Evolutionary conservation across 2,797 vertebrate species (phyloP).

Genomic region (Tachyglossus aculeatus): DNA sequence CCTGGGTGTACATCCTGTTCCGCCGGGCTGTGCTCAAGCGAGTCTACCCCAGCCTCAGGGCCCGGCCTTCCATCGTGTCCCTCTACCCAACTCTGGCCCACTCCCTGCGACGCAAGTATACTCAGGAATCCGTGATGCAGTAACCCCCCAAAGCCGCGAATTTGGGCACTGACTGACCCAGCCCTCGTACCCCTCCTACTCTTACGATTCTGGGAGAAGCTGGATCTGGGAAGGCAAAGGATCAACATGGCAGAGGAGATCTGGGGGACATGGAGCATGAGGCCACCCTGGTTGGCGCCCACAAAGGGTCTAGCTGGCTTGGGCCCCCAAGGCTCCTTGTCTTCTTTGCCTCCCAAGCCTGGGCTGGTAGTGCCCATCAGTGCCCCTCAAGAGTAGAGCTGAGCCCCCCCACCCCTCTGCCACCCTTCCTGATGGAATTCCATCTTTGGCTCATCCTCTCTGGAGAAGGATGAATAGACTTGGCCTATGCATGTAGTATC

Average conservation of each 20-base stretch:
- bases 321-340: too few species aligned
- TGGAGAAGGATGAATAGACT: too few species aligned
- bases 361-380: too few species aligned
- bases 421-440: too few species aligned
- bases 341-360: too few species aligned
- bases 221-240: background rate
- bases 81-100: constrained; percentile 71
- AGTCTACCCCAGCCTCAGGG: constrained; percentile 76
- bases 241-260: accelerated
- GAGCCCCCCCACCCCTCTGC: too few species aligned
- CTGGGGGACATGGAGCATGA: accelerated
- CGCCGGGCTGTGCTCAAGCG: constrained; percentile 85
- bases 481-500: too few species aligned
- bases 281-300: too few species aligned
- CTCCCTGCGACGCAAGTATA: constrained; percentile 75
- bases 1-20: constrained; percentile 97
- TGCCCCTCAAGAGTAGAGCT: too few species aligned
- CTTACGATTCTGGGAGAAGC: accelerated
- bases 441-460: too few species aligned
- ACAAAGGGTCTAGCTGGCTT: too few species aligned
- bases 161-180: accelerated
- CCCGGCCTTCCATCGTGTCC: constrained; percentile 74
- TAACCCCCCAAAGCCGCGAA: background rate
- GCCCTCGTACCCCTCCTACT: background rate
- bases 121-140: constrained; percentile 22